These are phyloP conservation scores for Phrynocephalus versicolor DNA, from an alignment of 2,113 vertebrate genomes.

Conservation along the genomic window DNA sequence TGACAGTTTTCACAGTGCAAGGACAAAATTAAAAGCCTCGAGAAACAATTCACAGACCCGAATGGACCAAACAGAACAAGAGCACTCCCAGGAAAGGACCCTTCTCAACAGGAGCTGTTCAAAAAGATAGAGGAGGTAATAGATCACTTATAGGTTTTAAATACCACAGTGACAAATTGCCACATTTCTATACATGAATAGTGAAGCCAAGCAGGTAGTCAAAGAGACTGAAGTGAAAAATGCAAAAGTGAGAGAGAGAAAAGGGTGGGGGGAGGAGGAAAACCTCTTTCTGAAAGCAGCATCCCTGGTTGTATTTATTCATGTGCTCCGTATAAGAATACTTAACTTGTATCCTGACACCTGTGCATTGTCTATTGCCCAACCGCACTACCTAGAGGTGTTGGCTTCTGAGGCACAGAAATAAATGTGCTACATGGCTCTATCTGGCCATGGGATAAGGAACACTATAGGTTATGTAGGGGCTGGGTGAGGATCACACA, in stretches of 20 bases:
- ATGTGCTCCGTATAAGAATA: not conserved
- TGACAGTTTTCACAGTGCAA: conserved; percentile 84
- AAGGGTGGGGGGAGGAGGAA: no score
- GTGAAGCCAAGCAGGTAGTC: not conserved
- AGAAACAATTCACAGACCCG: conserved; percentile 66
- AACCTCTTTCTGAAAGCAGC: not conserved
- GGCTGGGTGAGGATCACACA: no score
- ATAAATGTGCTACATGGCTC: no score
- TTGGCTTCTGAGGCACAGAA: no score
- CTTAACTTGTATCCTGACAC: not conserved
- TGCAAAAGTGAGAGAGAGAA: not conserved
- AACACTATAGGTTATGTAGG: not conserved
- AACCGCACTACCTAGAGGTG: not conserved
- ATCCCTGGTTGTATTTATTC: no score
- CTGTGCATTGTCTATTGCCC: not conserved
- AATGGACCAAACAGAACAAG: conserved; percentile 60
- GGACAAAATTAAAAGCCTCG: conserved; percentile 77
- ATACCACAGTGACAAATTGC: fast-evolving
- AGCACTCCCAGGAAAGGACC: conserved; percentile 80
- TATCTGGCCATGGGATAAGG: not conserved
- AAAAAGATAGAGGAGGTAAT: conserved; percentile 86
- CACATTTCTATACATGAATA: not conserved
- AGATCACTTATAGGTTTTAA: fast-evolving
- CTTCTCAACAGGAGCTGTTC: conserved; percentile 76
- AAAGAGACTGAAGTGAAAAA: not conserved